Base-by-base conservation (phyloP, 2,113 vertebrate genomes). In the Ardeotis arabs region DNA sequence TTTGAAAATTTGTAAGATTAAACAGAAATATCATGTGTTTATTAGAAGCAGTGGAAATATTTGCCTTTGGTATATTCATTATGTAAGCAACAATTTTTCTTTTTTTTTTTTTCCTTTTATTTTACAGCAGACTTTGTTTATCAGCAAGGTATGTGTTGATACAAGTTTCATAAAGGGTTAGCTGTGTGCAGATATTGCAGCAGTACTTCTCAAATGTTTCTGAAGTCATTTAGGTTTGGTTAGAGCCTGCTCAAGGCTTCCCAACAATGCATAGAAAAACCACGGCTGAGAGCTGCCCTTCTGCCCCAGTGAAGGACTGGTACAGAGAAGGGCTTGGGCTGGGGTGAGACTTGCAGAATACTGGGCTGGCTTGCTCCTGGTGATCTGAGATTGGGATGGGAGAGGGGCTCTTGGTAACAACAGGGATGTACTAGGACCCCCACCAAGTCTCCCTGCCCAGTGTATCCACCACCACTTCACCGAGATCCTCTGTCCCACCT, bases 121-220 rank as follows among this genome's bases (percentile, higher is more conserved):
- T 95, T 90, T 88, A 28, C 85, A 66, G 2, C 29, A 63, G 63
- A 10, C 67, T 64, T 70, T 80, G 27, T 92, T 92, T 89, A 74
- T 77, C 67, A 69, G 52, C 2, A 8, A 74, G 44, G 22, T 49
- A 10, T 39, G n/a, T 21, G 44, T 63, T 89, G 80, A 55, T 87
- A 59, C 12, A 95, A 69, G 31, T 56, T 75, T 72, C 35, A 7
- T 39, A 39, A 92, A 41, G 50, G 62, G 28, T 6, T 6, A 77
- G 15, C 49, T 45, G 31, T 6, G 15, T 19, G n/a, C 33, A 39
- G 45, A 10, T 3, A 4, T 33, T 18, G 41, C 63, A 62, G 50
- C 24, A 37, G 60, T 2, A 1, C 39, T 83, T 72, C 50, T 69
- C 41, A 72, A 45, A 55, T 13, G 28, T 45, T 90, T 50, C 53